These are phyloP conservation scores for Astreopora myriophthalma DNA, from an alignment of 64 coral and sea anemone genomes.

Conservation along the genomic window DNA sequence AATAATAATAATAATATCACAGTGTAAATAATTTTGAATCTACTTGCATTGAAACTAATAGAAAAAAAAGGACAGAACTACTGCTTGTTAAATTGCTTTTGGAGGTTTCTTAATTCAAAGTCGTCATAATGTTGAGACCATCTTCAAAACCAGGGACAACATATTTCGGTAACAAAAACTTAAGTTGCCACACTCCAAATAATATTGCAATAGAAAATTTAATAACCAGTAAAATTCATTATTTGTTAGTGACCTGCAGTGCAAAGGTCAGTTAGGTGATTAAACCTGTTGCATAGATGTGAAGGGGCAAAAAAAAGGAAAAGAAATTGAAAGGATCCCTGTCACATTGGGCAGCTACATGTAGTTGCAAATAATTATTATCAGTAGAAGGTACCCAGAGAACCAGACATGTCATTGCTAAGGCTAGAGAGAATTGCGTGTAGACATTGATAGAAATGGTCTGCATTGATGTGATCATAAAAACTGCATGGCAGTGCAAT, in stretches of 20 bases:
- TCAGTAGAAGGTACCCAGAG: background rate
- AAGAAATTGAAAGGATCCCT: no score
- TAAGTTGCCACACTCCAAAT: background rate
- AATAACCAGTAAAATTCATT: background rate
- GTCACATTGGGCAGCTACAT: no score
- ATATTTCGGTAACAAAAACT: background rate
- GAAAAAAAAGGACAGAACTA: background rate
- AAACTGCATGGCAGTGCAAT: background rate
- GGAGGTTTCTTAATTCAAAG: no score
- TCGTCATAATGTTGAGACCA: no score
- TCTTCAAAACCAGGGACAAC: no score
- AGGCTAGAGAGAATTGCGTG: background rate
- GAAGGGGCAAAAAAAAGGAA: background rate
- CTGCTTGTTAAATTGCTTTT: no score
- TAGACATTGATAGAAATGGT: background rate
- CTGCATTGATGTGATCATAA: background rate
- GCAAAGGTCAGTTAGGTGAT: background rate
- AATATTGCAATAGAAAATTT: background rate
- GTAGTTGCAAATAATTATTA: background rate
- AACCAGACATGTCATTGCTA: background rate
- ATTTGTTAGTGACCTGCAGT: background rate
- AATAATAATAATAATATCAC: no score
- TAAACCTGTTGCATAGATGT: background rate
- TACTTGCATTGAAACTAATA: background rate
- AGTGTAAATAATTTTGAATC: background rate